phyloP scores from a whole-genome alignment of 1,140 invertebrate genomes.

The Phortica variegata region DNA sequence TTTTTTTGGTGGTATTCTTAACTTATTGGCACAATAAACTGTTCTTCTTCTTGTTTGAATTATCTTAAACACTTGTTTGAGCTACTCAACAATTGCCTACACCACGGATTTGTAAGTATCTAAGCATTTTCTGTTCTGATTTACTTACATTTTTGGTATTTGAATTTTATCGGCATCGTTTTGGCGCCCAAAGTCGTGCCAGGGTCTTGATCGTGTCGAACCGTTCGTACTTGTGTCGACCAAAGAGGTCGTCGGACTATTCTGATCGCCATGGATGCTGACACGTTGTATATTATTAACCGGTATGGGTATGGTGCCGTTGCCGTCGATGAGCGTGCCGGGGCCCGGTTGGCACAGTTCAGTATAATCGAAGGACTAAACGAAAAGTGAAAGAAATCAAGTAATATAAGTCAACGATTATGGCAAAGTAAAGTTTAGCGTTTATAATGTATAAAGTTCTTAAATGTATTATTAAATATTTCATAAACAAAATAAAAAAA shows the following conservation, averaged over 20 bases:
- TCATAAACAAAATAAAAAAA: neutral
- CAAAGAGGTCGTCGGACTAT: slow-evolving; percentile 63
- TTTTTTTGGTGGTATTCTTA: no score
- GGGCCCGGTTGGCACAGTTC: slow-evolving; percentile 75
- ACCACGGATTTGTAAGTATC: no score
- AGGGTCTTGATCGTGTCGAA: slow-evolving; percentile 73
- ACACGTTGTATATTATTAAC: slow-evolving; percentile 52
- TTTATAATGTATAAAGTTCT: neutral
- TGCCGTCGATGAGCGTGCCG: slow-evolving; percentile 55
- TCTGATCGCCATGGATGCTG: slow-evolving; percentile 58
- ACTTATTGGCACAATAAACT: no score
- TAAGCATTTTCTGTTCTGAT: no score
- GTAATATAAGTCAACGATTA: neutral
- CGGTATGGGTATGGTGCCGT: slow-evolving; percentile 52
- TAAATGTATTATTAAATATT: neutral
- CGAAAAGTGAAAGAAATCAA: slow-evolving; percentile 30
- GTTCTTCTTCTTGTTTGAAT: no score
- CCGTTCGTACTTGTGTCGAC: slow-evolving; percentile 58
- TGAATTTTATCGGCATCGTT: slow-evolving; percentile 94
- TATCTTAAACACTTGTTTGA: no score
- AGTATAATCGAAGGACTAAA: slow-evolving; percentile 88
- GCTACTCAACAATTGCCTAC: no score
- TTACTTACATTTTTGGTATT: slow-evolving; percentile 95
- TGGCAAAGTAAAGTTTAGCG: neutral
- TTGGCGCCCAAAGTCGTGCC: slow-evolving; percentile 89